These are phyloP conservation scores for Tuta absoluta DNA, from an alignment of 2,888 invertebrate species.

Conservation along the genomic window DNA sequence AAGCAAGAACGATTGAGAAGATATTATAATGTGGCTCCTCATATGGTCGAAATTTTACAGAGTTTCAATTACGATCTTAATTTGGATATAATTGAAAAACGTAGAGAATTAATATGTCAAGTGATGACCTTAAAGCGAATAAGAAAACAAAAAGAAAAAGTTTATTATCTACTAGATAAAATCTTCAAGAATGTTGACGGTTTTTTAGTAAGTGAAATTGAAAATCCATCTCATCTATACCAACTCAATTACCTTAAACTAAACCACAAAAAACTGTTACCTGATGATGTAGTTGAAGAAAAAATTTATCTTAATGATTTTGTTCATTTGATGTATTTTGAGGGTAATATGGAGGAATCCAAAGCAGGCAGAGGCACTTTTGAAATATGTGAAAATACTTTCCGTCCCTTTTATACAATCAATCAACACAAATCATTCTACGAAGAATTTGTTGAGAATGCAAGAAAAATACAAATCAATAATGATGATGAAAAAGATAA, in stretches of 20 bases:
- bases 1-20: constrained; percentile 46
- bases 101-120: constrained; percentile 43
- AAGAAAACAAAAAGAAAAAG: constrained; percentile 36
- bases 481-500: constrained; percentile 34
- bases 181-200: constrained; percentile 47
- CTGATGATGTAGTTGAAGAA: constrained; percentile 36
- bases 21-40: constrained; percentile 40
- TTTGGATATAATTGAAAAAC: constrained; percentile 40
- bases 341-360: constrained; percentile 4
- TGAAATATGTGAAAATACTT: constrained; percentile 42
- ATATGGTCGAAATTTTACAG: constrained; percentile 49
- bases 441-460: constrained; percentile 36
- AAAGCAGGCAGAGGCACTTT: constrained; percentile 21
- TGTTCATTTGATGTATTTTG: constrained; percentile 40
- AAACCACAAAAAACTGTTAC: constrained; percentile 42
- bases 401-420: constrained; percentile 43
- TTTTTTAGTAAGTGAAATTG: constrained; percentile 46
- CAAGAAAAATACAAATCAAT: constrained; percentile 38
- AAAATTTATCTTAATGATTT: constrained; percentile 44
- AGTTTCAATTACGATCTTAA: constrained; percentile 45
- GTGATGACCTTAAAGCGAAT: constrained; percentile 46
- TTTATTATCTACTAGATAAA: constrained; percentile 41
- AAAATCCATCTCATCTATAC: constrained; percentile 41
- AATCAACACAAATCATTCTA: constrained; percentile 45
- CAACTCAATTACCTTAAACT: constrained; percentile 48